Conservation (phyloP, 2,888 invertebrate genomes). For the Eristalis pertinax region DNA sequence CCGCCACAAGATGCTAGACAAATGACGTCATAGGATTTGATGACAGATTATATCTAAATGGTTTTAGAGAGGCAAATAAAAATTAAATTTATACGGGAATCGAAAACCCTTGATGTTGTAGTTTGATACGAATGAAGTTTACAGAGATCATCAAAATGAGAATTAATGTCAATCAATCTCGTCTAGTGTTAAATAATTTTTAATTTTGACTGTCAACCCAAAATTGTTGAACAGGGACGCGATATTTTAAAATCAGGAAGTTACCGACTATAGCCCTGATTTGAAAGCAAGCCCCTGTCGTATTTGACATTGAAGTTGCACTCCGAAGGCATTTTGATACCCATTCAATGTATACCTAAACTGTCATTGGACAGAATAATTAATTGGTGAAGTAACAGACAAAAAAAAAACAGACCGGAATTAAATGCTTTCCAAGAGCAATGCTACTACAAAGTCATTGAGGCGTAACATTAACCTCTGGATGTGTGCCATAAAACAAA, state of each 20-base stretch:
- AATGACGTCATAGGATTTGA: not conserved
- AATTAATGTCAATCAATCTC: not conserved
- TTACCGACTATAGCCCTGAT: not conserved
- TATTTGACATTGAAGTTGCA: not conserved
- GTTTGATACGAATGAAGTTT: not conserved
- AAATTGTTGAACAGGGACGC: too few relatives aligned
- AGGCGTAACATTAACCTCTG: conserved; percentile 2
- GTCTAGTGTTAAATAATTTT: not conserved
- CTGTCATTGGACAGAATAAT: not conserved
- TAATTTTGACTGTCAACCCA: too few relatives aligned
- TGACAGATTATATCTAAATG: not conserved
- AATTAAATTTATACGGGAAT: not conserved
- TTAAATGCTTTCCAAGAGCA: not conserved
- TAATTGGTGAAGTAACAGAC: not conserved
- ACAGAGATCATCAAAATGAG: not conserved
- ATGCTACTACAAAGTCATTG: not conserved
- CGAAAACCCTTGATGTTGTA: not conserved
- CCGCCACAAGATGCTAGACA: not conserved
- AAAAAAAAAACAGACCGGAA: not conserved
- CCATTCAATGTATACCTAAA: not conserved
- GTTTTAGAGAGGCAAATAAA: not conserved
- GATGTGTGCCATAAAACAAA: not conserved
- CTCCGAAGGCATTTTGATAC: not conserved
- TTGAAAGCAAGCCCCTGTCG: not conserved
- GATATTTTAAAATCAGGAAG: not conserved